A percentile compares a stretch with the other conserved stretches of the same genome.
Evolutionary conservation across 2,797 vertebrate species (phyloP).

Genomic region (Pteronotus mesoamericanus): DNA sequence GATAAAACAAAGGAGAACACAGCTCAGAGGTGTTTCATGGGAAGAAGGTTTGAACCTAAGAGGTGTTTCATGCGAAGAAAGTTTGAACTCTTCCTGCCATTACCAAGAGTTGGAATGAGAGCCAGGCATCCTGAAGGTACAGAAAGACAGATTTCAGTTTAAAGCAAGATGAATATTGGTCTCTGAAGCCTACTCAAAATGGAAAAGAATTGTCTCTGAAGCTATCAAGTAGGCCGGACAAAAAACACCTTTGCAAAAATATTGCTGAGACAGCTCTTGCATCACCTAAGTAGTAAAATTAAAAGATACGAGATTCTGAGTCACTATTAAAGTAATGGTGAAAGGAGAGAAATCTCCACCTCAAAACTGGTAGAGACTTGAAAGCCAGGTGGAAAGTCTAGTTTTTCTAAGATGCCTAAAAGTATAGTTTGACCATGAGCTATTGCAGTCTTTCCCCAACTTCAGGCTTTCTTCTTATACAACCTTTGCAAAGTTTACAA

Average conservation of each 20-base stretch:
- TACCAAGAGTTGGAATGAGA: background rate
- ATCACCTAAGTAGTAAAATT: background rate
- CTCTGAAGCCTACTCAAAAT: background rate
- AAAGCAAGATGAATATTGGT: background rate
- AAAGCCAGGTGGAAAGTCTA: background rate
- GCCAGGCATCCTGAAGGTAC: background rate
- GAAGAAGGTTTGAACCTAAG: background rate
- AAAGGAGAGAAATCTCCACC: background rate
- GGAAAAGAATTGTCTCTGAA: background rate
- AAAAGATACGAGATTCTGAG: background rate
- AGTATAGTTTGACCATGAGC: background rate
- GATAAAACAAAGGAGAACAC: background rate
- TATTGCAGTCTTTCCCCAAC: background rate
- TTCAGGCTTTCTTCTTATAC: background rate
- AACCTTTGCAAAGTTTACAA: background rate
- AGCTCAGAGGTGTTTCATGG: background rate
- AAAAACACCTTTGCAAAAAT: background rate
- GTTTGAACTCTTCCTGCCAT: background rate
- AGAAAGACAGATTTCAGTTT: background rate
- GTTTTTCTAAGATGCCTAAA: background rate
- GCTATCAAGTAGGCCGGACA: background rate
- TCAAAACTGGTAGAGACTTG: background rate
- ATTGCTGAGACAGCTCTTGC: background rate
- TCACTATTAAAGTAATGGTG: background rate
- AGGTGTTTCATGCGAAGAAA: background rate